Percentiles rank a stretch among this genome's conserved stretches.
Conservation (phyloP, 2,797 vertebrate genomes). For the Chiroxiphia lanceolata region DNA sequence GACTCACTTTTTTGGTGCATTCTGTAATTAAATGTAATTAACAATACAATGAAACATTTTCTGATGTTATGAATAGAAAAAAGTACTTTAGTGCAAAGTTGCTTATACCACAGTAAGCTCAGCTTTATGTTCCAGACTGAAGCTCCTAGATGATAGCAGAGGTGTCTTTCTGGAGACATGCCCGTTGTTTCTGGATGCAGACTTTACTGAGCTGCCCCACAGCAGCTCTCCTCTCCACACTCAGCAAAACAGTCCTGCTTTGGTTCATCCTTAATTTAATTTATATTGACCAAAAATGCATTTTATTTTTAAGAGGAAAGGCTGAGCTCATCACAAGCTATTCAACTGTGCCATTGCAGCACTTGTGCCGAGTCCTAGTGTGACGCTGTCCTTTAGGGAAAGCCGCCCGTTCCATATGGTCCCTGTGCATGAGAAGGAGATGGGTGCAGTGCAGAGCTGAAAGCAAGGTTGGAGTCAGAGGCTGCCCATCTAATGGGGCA, state of each 20-base stretch:
- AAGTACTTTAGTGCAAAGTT: background rate
- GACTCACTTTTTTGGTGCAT: background rate
- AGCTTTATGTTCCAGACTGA: background rate
- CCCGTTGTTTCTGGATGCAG: background rate
- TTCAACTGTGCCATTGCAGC: fast-evolving
- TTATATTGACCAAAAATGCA: background rate
- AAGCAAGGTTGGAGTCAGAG: fast-evolving
- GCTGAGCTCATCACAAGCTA: background rate
- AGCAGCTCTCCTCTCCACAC: background rate
- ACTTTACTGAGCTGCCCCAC: background rate
- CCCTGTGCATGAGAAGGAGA: background rate
- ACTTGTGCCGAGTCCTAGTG: fast-evolving
- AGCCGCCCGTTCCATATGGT: background rate
- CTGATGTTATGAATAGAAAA: background rate
- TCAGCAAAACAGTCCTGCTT: background rate
- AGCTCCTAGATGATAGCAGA: background rate
- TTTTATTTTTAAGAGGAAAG: background rate
- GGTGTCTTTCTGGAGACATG: background rate
- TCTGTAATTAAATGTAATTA: background rate
- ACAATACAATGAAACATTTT: background rate
- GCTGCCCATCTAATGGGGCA: background rate
- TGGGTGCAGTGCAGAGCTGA: background rate
- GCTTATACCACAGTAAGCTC: background rate
- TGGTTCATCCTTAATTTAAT: background rate
- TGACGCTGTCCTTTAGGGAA: background rate